Evolutionary conservation across 2,888 invertebrate genomes (phyloP).

Genomic region (Microctonus hyperodae): DNA sequence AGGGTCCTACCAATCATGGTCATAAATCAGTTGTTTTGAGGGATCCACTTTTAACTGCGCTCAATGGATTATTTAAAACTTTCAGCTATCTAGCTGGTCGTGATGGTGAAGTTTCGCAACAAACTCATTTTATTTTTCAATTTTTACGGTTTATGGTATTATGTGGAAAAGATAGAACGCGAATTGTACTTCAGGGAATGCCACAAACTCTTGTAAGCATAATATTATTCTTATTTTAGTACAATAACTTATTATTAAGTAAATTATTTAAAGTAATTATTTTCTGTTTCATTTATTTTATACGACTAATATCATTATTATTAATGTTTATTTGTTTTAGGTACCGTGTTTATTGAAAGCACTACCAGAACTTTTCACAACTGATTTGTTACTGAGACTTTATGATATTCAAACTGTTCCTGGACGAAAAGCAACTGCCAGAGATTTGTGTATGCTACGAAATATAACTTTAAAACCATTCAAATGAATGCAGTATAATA

Average conservation of each 20-base stretch:
- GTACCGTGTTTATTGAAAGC: conserved; percentile 82
- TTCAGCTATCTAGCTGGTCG: conserved; percentile 75
- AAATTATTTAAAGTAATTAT: neutral
- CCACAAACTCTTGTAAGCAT: conserved; percentile 71
- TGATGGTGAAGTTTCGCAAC: conserved; percentile 82
- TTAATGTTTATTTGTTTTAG: conserved; percentile 45
- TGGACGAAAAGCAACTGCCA: conserved; percentile 85
- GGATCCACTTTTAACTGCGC: conserved; percentile 72
- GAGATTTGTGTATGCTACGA: conserved; percentile 85
- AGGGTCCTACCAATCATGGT: conserved; percentile 51
- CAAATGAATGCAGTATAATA: conserved; percentile 44
- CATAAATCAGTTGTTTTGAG: conserved; percentile 63
- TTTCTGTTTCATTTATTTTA: conserved; percentile 12
- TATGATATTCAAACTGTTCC: conserved; percentile 79
- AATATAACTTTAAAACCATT: conserved; percentile 77
- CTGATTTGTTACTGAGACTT: conserved; percentile 75
- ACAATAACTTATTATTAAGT: neutral
- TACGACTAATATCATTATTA: no score
- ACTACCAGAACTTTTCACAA: conserved; percentile 79
- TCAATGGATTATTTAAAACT: conserved; percentile 75
- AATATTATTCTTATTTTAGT: neutral
- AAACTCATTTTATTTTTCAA: conserved; percentile 83
- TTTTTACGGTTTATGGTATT: conserved; percentile 78
- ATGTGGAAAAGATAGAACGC: conserved; percentile 77
- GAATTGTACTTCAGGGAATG: conserved; percentile 77